Percentiles rank a stretch among this genome's conserved stretches.
These are phyloP conservation scores for Tipula helvola DNA, from an alignment of 2,888 invertebrate genomes.

Conservation along the genomic window DNA sequence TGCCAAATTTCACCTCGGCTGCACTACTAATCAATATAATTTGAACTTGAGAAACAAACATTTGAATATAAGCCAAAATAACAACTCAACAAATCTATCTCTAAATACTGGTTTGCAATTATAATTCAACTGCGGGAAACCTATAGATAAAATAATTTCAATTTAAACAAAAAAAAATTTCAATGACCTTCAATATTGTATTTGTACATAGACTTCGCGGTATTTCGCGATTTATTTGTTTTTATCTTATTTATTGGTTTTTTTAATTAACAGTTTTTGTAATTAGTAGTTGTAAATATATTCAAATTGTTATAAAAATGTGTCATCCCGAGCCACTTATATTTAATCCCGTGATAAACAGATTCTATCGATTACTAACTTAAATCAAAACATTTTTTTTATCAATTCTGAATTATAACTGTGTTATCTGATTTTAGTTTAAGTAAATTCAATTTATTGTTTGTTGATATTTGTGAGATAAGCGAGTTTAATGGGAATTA, in stretches of 20 bases:
- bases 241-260: background rate
- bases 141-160: background rate
- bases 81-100: background rate
- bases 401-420: too few relatives aligned
- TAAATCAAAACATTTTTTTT: too few relatives aligned
- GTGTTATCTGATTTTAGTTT: too few relatives aligned
- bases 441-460: too few relatives aligned
- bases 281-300: background rate
- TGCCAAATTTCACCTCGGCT: background rate
- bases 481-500: too few relatives aligned
- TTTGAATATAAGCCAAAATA: background rate
- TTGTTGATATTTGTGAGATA: too few relatives aligned
- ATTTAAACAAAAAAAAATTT: background rate
- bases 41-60: background rate
- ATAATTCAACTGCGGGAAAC: background rate
- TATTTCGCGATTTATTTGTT: background rate
- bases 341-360: too few relatives aligned
- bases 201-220: background rate
- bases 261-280: background rate
- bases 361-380: too few relatives aligned
- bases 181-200: background rate
- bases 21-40: background rate
- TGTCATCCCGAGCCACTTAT: too few relatives aligned
- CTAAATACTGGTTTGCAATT: background rate
- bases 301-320: too few relatives aligned